A percentile compares a stretch with the other conserved stretches of the same genome.
Conservation (phyloP, 2,888 invertebrate genomes). For the Philaethria dido region DNA sequence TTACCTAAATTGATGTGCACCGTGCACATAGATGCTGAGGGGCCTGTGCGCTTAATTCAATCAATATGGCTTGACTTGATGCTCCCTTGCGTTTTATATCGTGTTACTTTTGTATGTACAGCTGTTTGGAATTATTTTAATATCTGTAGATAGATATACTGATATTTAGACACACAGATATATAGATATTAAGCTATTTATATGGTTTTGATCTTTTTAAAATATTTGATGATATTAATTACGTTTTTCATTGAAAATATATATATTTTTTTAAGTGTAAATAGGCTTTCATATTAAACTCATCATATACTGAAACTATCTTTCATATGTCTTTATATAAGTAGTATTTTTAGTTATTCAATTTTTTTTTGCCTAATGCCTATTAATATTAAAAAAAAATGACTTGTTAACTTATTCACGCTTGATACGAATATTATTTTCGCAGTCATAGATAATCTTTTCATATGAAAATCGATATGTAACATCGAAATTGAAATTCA, state of each 20-base stretch:
- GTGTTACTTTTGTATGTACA: neutral
- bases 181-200: neutral
- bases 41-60: slow-evolving; percentile 72
- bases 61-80: slow-evolving; percentile 49
- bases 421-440: too few species aligned
- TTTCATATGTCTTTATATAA: neutral
- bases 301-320: too few species aligned
- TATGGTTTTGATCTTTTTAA: too few species aligned
- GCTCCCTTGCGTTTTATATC: slow-evolving; percentile 13
- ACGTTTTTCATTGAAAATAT: too few species aligned
- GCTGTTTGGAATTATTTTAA: neutral
- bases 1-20: slow-evolving; percentile 80
- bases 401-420: too few species aligned
- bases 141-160: neutral
- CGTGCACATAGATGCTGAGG: slow-evolving; percentile 72
- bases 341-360: neutral
- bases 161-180: neutral
- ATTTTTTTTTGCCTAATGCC: too few species aligned
- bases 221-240: too few species aligned
- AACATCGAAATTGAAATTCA: neutral
- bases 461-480: too few species aligned
- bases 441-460: too few species aligned
- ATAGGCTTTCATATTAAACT: too few species aligned
- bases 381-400: too few species aligned
- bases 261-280: too few species aligned